A percentile compares a stretch with the other conserved stretches of the same genome.
Conservation (phyloP, 2,888 invertebrate species). For the Slavum lentiscoides region DNA sequence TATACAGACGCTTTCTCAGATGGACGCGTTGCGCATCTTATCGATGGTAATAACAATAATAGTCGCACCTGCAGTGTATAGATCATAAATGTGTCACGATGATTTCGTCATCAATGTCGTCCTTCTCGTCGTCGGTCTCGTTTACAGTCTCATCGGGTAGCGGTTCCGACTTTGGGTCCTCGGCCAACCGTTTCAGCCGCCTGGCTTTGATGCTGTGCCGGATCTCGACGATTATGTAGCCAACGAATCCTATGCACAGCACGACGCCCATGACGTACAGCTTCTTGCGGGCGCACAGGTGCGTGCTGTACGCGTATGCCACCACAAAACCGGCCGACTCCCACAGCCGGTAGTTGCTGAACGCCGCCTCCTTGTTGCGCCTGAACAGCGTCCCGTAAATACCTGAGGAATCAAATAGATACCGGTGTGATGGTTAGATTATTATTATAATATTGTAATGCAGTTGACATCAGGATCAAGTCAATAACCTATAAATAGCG, state of each 20-base stretch:
- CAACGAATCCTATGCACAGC: constrained; percentile 72
- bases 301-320: constrained; percentile 86
- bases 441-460: too few species aligned
- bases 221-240: constrained; percentile 80
- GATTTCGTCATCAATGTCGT: constrained; percentile 86
- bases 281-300: constrained; percentile 83
- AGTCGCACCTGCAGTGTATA: neutral
- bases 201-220: constrained; percentile 80
- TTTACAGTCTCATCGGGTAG: constrained; percentile 69
- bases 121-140: constrained; percentile 83
- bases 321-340: constrained; percentile 83
- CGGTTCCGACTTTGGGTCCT: constrained; percentile 67
- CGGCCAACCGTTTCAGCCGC: constrained; percentile 74
- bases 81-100: constrained; percentile 74
- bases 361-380: constrained; percentile 88
- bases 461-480: too few species aligned
- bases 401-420: constrained; percentile 63
- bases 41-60: too few species aligned
- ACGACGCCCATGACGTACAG: constrained; percentile 82
- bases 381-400: constrained; percentile 84
- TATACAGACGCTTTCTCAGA: too few species aligned
- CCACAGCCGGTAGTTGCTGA: constrained; percentile 88
- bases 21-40: too few species aligned
- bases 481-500: too few species aligned
- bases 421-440: too few species aligned